Evolutionary conservation across 2,888 invertebrate species (phyloP).

Genomic region (Liodrosophila aerea): DNA sequence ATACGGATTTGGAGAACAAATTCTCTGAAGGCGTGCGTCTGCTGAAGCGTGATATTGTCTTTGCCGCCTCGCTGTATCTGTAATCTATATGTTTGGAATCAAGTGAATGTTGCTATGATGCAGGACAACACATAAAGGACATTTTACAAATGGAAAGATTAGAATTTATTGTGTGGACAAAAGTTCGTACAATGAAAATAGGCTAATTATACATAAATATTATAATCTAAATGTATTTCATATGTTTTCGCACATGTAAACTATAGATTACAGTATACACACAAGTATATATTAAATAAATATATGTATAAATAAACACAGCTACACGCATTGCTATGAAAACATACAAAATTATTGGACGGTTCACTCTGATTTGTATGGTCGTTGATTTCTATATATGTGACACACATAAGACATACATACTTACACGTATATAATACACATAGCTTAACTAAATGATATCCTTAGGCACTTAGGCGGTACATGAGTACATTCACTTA

Average conservation of each 20-base stretch:
- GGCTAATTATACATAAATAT: conserved; percentile 22
- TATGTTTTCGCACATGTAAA: conserved; percentile 52
- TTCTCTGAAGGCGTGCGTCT: conserved; percentile 95
- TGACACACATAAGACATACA: conserved; percentile 70
- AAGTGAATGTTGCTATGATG: not conserved
- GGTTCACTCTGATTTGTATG: conserved; percentile 80
- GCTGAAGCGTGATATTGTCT: conserved; percentile 99
- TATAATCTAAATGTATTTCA: conserved; percentile 28
- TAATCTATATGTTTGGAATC: conserved; percentile 80
- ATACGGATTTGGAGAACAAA: conserved; percentile 96
- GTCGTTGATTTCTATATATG: conserved; percentile 65
- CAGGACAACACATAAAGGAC: conserved; percentile 14
- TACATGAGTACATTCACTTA: conserved; percentile 37
- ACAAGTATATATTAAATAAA: conserved; percentile 9
- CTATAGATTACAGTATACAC: too few species aligned
- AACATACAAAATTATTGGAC: conserved; percentile 77
- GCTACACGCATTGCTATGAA: conserved; percentile 50
- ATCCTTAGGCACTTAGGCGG: conserved; percentile 49
- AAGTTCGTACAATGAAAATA: conserved; percentile 15
- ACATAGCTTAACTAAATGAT: not conserved
- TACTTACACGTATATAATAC: conserved; percentile 24
- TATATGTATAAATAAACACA: conserved; percentile 32
- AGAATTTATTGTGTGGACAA: conserved; percentile 8
- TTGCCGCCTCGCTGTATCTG: conserved; percentile 98
- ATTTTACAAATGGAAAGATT: conserved; percentile 35